These are phyloP conservation scores for Shargacucullia verbasci DNA, from an alignment of 2,888 invertebrate genomes.

Conservation along the genomic window DNA sequence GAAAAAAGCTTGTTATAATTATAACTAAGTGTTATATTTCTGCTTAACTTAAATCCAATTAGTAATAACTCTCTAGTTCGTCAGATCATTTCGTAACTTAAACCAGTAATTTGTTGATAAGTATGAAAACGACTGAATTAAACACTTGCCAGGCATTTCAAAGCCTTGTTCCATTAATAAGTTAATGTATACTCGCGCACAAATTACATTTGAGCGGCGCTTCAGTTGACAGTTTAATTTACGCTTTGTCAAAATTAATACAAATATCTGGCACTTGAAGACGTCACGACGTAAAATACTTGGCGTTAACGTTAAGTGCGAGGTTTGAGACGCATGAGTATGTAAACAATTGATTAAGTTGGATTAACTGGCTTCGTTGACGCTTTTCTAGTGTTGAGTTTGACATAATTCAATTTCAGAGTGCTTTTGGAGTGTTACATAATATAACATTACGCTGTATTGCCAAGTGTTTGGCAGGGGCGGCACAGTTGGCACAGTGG, in stretches of 20 bases:
- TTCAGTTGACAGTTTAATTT: conserved; percentile 69
- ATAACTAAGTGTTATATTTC: too few species aligned
- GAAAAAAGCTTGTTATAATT: too few species aligned
- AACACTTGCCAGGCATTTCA: conserved; percentile 16
- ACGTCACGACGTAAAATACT: conserved; percentile 43
- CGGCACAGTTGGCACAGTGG: too few species aligned
- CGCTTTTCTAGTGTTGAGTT: not conserved
- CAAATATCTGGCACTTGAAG: conserved; percentile 56
- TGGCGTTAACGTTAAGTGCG: conserved; percentile 17
- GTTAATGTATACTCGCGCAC: conserved; percentile 38
- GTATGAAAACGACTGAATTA: conserved; percentile 5
- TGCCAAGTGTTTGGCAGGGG: too few species aligned
- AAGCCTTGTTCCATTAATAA: conserved; percentile 31
- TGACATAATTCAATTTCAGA: not conserved
- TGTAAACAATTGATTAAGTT: conserved; percentile 1
- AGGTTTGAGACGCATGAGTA: conserved; percentile 7
- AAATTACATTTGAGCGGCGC: conserved; percentile 43
- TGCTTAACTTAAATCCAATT: too few species aligned
- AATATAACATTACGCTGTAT: too few species aligned
- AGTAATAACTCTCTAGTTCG: too few species aligned
- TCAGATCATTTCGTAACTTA: too few species aligned
- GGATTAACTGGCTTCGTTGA: not conserved
- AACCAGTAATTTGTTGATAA: too few species aligned
- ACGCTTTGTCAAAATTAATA: conserved; percentile 68
- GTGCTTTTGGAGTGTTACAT: too few species aligned